Evolutionary conservation across 1,140 invertebrate genomes (phyloP).

Genomic region (Bombus ignitus): DNA sequence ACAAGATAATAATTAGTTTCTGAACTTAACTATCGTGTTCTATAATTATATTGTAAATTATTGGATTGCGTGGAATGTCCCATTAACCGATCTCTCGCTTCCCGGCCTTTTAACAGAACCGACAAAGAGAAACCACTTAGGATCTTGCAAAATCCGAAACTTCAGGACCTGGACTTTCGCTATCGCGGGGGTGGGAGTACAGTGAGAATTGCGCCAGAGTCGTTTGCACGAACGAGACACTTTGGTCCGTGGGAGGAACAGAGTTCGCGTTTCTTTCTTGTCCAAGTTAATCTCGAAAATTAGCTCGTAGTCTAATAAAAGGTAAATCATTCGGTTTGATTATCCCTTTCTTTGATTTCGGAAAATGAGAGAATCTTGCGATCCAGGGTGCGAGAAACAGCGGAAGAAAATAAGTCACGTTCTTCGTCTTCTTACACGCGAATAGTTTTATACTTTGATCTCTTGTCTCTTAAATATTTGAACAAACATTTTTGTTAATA

Average conservation of each 20-base stretch:
- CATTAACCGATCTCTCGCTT: slow-evolving; percentile 5
- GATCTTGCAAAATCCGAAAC: slow-evolving; percentile 47
- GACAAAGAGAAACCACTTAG: slow-evolving; percentile 12
- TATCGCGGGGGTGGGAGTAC: not conserved
- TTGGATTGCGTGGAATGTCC: not conserved
- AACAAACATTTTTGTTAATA: too few species aligned
- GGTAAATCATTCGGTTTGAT: slow-evolving; percentile 6
- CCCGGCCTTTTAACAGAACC: not conserved
- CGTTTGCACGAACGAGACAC: not conserved
- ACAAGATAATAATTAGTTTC: not conserved
- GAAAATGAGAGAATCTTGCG: not conserved
- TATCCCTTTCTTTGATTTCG: not conserved
- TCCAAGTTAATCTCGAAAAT: not conserved
- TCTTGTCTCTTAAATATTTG: too few species aligned
- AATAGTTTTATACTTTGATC: too few species aligned
- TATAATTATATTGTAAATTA: not conserved
- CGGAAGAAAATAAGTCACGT: not conserved
- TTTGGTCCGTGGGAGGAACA: not conserved
- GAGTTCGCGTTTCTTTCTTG: not conserved
- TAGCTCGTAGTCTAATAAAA: not conserved
- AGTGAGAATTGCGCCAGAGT: not conserved
- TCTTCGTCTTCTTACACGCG: not conserved
- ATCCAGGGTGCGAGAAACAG: not conserved
- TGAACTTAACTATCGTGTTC: not conserved
- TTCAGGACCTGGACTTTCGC: slow-evolving; percentile 33